Conservation (phyloP, 2,888 invertebrate species). For the Melikaiella ostensackeni region DNA sequence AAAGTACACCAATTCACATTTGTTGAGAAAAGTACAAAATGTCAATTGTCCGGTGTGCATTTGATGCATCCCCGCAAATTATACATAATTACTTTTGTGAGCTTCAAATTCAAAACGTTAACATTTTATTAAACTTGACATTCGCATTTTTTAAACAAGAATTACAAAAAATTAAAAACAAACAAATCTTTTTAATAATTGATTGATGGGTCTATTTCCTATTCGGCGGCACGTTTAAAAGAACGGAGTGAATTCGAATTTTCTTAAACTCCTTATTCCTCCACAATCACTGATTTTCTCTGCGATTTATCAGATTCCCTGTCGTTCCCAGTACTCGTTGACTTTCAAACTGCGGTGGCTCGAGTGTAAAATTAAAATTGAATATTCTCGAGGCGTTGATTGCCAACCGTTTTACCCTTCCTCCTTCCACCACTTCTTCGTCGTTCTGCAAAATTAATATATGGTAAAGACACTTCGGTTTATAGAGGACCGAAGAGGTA, state of each 20-base stretch:
- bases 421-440: not conserved
- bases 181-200: not conserved
- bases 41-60: too few relatives aligned
- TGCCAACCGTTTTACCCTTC: slow-evolving; percentile 28
- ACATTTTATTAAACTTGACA: too few relatives aligned
- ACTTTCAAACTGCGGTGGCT: slow-evolving; percentile 20
- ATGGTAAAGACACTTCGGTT: slow-evolving; percentile 34
- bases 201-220: not conserved
- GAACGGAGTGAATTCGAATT: not conserved
- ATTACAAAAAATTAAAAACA: too few relatives aligned
- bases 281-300: slow-evolving; percentile 18
- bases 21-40: too few relatives aligned
- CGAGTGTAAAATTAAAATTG: slow-evolving; percentile 30
- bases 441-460: slow-evolving; percentile 24
- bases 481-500: slow-evolving; percentile 9
- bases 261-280: not conserved
- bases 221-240: not conserved
- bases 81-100: too few relatives aligned
- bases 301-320: slow-evolving; percentile 32
- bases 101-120: too few relatives aligned
- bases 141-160: too few relatives aligned
- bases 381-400: slow-evolving; percentile 26
- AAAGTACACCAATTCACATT: too few relatives aligned
- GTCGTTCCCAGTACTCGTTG: slow-evolving; percentile 11
- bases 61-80: too few relatives aligned